Evolutionary conservation across 2,797 vertebrate species (phyloP), one percentile per base, ranked within the genome.

Genomic region (Orientallactaga sibirica): DNA sequence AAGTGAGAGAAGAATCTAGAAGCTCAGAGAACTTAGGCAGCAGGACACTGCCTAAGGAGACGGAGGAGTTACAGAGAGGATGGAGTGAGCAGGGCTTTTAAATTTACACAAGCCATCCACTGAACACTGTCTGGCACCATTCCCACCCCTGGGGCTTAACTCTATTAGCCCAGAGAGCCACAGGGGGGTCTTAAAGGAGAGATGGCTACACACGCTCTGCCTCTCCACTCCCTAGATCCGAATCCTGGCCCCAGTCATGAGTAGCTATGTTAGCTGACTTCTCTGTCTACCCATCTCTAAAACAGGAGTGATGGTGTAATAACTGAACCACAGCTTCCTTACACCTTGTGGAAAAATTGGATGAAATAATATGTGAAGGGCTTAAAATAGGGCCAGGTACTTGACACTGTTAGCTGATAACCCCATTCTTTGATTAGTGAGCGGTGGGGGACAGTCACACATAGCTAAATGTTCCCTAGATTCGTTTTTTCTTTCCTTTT

Each of bases 41-140:
- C 7, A 25, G 48, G 2, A 74, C 4, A 66, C 48, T 48, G 48
- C 9, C 48, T 48, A 58, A 15, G 75, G n/a, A 20, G 7, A 52
- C n/a, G 4, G 12, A 4, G 1, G 4, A 61, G 4, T 27, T 20
- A 20, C 2, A 62, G 27, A 10, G 2, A 24, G 48, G 48, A 33
- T 77, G 11, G 27, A 33, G 3, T 11, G 3, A 41, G 1, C 14
- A 12, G 29, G 5, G 9, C 6, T 67, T 83, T 61, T 67, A 20
- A 29, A 70, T 43, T n/a, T 68, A 62, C 20, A 19, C 55, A 14
- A 24, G 29, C 12, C 15, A 52, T 14, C 9, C 43, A 22, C 18
- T 4, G 27, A 37, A 22, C 3, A 0, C 5, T 41, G 33, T 22
- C 7, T 20, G 20, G 25, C 1, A 3, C 25, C 24, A 1, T 3